Percentiles rank a stretch among this genome's conserved stretches.
phyloP scores from a whole-genome alignment of 2,888 invertebrate genomes.

The Xanthia togata region DNA sequence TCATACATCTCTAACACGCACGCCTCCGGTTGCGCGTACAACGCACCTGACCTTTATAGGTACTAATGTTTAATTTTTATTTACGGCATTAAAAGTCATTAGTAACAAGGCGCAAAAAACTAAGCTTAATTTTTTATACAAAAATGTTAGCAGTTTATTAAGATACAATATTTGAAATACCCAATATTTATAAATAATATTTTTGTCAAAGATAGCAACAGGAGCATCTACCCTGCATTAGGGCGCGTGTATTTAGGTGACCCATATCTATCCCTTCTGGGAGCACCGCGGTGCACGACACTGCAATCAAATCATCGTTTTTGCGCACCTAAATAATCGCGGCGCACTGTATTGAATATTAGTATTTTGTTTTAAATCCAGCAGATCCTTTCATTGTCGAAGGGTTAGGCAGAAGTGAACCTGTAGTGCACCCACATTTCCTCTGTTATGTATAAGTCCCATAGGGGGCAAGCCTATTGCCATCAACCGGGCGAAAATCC shows the following conservation, averaged over 20 bases:
- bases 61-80: too few species aligned
- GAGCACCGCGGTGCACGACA: slow-evolving; percentile 77
- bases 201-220: slow-evolving; percentile 30
- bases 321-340: slow-evolving; percentile 61
- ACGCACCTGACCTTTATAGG: too few species aligned
- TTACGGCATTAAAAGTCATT: too few species aligned
- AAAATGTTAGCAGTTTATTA: too few species aligned
- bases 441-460: background rate
- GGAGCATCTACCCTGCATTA: slow-evolving; percentile 67
- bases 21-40: background rate
- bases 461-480: background rate
- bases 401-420: background rate
- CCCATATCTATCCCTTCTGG: slow-evolving; percentile 82
- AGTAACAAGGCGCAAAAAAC: too few species aligned
- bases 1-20: background rate
- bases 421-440: background rate
- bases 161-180: background rate
- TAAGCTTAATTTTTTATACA: too few species aligned
- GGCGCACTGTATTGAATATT: slow-evolving; percentile 40
- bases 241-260: slow-evolving; percentile 84
- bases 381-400: background rate
- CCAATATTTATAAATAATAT: background rate
- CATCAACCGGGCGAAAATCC: background rate
- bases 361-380: background rate
- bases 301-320: slow-evolving; percentile 83